These are phyloP conservation scores for Otus scops DNA, from an alignment of 2,797 vertebrate species.

Conservation along the genomic window DNA sequence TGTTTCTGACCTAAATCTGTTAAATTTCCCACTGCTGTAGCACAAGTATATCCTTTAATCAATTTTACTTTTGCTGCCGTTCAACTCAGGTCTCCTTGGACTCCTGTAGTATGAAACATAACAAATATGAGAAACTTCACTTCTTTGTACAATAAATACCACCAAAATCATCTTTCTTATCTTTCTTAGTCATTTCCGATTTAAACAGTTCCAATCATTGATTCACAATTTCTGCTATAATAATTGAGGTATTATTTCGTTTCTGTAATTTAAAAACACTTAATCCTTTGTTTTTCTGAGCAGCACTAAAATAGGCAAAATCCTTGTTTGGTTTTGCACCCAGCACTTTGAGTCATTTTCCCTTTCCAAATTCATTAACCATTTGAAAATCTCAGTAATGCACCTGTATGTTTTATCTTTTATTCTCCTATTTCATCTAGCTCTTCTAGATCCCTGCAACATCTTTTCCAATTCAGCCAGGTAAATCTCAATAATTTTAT, in stretches of 20 bases:
- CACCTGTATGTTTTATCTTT: not conserved
- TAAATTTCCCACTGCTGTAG: not conserved
- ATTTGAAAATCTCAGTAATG: not conserved
- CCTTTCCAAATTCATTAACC: not conserved
- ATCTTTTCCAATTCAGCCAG: not conserved
- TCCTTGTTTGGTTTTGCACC: not conserved
- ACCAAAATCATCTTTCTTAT: not conserved
- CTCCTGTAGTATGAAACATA: not conserved
- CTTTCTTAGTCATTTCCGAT: rapidly evolving
- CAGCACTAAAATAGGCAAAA: not conserved
- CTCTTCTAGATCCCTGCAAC: not conserved
- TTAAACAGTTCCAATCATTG: not conserved
- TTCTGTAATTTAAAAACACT: not conserved
- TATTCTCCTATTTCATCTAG: not conserved
- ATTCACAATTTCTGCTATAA: not conserved
- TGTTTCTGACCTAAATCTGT: not conserved
- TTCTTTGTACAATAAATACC: not conserved
- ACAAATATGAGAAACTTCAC: not conserved
- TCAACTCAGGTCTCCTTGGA: not conserved
- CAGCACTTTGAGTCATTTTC: rapidly evolving
- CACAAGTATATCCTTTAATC: not conserved
- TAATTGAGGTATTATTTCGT: not conserved
- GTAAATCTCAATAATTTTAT: not conserved
- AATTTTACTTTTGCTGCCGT: not conserved
- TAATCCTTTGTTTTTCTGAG: not conserved